Conservation (phyloP, 2,113 vertebrate genomes). For the Periophthalmodon schlosseri region DNA sequence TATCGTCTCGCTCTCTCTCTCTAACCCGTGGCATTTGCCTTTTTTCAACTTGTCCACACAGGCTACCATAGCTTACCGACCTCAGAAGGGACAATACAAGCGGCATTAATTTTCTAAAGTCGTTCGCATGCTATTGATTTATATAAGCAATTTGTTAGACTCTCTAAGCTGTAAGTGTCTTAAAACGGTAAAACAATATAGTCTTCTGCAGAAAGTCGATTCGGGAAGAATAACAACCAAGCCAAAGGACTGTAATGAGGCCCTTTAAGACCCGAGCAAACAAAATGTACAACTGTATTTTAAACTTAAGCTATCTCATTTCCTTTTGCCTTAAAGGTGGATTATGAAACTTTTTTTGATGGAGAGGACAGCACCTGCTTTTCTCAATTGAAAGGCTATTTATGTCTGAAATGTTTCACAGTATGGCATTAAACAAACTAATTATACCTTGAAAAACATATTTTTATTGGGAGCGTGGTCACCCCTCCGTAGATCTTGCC, state of each 20-base stretch:
- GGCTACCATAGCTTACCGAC: slow-evolving; percentile 15
- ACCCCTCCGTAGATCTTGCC: too few species aligned
- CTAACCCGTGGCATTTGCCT: slow-evolving; percentile 33
- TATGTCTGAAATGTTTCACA: too few species aligned
- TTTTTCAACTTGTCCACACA: neutral
- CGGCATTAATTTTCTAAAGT: slow-evolving; percentile 14
- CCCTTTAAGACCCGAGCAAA: neutral
- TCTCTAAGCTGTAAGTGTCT: neutral
- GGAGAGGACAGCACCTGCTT: too few species aligned
- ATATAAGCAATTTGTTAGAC: neutral
- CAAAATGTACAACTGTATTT: neutral
- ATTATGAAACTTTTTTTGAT: too few species aligned
- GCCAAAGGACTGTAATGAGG: neutral
- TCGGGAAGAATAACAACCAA: neutral
- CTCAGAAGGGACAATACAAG: neutral
- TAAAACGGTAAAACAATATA: neutral
- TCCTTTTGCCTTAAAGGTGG: too few species aligned
- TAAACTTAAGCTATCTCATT: slow-evolving; percentile 1
- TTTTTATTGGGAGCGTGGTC: too few species aligned
- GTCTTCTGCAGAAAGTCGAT: slow-evolving; percentile 8
- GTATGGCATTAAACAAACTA: too few species aligned
- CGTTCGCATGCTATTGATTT: slow-evolving; percentile 14
- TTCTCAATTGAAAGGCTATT: too few species aligned
- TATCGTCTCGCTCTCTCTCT: neutral
- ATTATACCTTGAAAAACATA: too few species aligned